Base-by-base conservation (phyloP, 2,797 vertebrate species). In the Cyprinodon diabolis region DNA sequence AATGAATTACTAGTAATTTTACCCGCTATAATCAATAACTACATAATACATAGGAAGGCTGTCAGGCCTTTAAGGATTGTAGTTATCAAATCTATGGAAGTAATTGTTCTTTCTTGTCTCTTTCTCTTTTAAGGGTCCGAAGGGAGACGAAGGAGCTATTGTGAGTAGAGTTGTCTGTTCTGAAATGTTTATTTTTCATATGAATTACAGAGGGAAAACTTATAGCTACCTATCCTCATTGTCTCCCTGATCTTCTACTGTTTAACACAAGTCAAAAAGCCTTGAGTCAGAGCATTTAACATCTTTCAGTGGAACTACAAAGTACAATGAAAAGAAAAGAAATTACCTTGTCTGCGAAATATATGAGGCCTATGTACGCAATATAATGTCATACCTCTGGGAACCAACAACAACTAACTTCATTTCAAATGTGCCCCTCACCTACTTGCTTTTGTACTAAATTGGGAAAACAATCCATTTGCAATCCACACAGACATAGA, bases 141-240 rank as follows among this genome's bases (percentile, higher is more conserved):
- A 99, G 95, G 98, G 98, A 83, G 97, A 99, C 80, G 93, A 96
- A 77, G 98, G 98, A 78, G 78, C 85, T 79, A 81, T 82, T 89
- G 98, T 99, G 95, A 91, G 97, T 96, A 84, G 79, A 78, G 62
- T 80, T 86, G 88, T 87, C 84, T 67, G 67, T 83, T 85, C 52
- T 65, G 66, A 71, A 85, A 73, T 75, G 63, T 77, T 72, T 81
- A 77, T 84, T 77, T 82, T 65, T 79, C 76, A 83, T 83, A 72
- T 79, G 75, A 77, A 66, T 83, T 82, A 76, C 70, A 78, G 72
- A 82, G 30, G 23, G 77, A 83, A 40, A 79, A 83, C 74, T 77
- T 71, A 76, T 70, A 76, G 72, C 74, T 69, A 57, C 81, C 85
- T 78, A 89, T 79, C 60, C 73, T 89, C 80, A 83, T 83, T 79